Base-by-base conservation (phyloP, 2,888 invertebrate species). In the Coenonympha glycerion region DNA sequence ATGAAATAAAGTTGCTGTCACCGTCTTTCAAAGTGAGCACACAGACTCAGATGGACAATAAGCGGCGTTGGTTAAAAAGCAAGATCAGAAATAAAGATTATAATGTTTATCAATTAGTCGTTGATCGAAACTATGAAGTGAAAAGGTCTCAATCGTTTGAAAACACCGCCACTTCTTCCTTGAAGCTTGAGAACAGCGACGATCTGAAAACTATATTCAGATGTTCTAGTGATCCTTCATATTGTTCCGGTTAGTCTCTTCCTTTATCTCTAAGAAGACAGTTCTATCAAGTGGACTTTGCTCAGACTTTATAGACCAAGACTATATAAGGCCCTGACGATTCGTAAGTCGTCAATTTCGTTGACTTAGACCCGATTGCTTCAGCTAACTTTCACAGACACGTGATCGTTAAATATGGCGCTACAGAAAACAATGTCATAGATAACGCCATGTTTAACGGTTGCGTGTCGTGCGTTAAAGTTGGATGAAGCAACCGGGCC, bases 201-300 rank as follows among this genome's bases (percentile, higher is more conserved):
- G 81, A 79, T n/a, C 49, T 84, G 51, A 77, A 70, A 52, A 82
- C 79, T 0, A 52, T 84, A 31, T 84, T 82, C 51, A 60, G 77
- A 42, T 81, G 82, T 62, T 52, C 65, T 9, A 83, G 83, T 54
- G 71, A 71, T 18, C 73, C 74, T 0, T 79, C 79, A 0, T 64
- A 60, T 49, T 63, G 61, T 42, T 59, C 55, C 22, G 53, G 57
- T 58, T 45, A 59, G 55, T 54, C 30, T 8, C 11, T 33, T 28
- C 9, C 16, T 30, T 22, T 3, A 3, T 9, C 3, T 16, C n/a
- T n/a, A n/a, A n/a, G n/a, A n/a, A n/a, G n/a, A n/a, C n/a, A n/a
- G n/a, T n/a, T n/a, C n/a, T n/a, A n/a, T n/a, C n/a, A n/a, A n/a
- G n/a, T n/a, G n/a, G n/a, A n/a, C n/a, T n/a, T n/a, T n/a, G n/a